Base-by-base conservation (phyloP, 2,888 invertebrate species). In the Drosophila paramelanica region DNA sequence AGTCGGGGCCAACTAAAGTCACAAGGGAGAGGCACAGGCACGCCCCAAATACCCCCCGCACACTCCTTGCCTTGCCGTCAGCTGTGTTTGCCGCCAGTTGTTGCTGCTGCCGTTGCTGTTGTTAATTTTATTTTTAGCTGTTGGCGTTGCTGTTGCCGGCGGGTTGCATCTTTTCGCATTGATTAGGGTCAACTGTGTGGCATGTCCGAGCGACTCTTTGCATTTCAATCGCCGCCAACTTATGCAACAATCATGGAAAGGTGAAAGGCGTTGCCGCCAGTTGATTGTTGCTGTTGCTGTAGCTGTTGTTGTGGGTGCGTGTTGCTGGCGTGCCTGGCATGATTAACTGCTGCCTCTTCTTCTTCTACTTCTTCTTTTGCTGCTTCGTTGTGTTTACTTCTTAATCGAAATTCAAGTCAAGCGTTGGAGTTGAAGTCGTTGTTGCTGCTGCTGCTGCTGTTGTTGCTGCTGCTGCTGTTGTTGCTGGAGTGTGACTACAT, bases 181-280 rank as follows among this genome's bases (percentile, higher is more conserved):
- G 77, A 77, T 77, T 77, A 77, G 77, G 77, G 77, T 77, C 77
- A 77, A 77, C 66, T 45, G 77, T 45, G 77, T 50, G 77, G 58
- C 66, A 69, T 61, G 61, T 69, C 69, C 55, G 52, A 67, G 64
- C 71, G 56, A 67, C 76, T 67, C 66, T 77, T 73, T 77, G 77
- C 77, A 77, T 77, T 77, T 77, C 77, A 77, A 77, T 77, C 55
- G 70, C 49, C 45, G 69, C 53, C 59, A 62, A 23, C 74, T 86
- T 83, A 83, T 83, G 82, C 82, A 82, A 82, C 67, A 45, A 27
- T 23, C 59, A 62, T 68, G 67, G 79, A 84, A 70, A 82, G 82
- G 83, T 83, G 82, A 83, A 86, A 83, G 82, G 82, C 82, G 76
- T 79, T 64, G 73, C 57, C 73, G n/a, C 39, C 39, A 39, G 43